Conservation (phyloP, 2,888 invertebrate species). For the Drymonia ruficornis region DNA sequence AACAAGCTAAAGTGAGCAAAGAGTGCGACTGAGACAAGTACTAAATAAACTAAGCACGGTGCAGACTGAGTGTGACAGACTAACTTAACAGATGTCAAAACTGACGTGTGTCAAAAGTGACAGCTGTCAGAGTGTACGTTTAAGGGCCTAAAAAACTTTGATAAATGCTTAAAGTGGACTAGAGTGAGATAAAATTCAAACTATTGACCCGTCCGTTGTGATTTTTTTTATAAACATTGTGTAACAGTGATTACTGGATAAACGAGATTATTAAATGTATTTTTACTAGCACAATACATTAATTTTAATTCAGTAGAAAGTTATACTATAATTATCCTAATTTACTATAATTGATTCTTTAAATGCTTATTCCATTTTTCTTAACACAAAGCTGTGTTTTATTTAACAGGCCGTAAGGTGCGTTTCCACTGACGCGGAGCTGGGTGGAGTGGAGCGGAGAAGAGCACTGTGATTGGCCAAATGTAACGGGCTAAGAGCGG, state of each 20-base stretch:
- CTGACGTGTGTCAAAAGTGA: neutral
- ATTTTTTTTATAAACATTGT: conserved; percentile 11
- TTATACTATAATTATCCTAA: neutral
- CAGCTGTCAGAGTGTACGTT: conserved; percentile 7
- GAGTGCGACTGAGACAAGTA: conserved; percentile 49
- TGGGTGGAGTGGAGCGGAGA: no score
- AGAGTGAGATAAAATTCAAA: conserved; percentile 32
- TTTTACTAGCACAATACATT: no score
- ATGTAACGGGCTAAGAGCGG: no score
- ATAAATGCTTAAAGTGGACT: conserved; percentile 19
- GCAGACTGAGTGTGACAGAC: conserved; percentile 14
- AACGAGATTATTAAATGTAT: neutral
- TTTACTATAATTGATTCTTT: neutral
- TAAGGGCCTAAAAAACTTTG: conserved; percentile 11
- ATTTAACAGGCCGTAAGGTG: no score
- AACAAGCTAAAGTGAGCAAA: conserved; percentile 51
- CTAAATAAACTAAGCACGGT: conserved; percentile 16
- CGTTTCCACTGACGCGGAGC: no score
- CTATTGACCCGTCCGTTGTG: conserved; percentile 35
- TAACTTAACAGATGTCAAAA: conserved; percentile 2
- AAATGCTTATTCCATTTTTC: neutral
- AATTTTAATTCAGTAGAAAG: no score
- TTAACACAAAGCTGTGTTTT: neutral
- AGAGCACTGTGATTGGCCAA: no score
- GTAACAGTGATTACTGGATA: neutral